A percentile compares a stretch with the other conserved stretches of the same genome.
Conservation (phyloP, 2,797 vertebrate species). For the Sardinella longiceps region DNA sequence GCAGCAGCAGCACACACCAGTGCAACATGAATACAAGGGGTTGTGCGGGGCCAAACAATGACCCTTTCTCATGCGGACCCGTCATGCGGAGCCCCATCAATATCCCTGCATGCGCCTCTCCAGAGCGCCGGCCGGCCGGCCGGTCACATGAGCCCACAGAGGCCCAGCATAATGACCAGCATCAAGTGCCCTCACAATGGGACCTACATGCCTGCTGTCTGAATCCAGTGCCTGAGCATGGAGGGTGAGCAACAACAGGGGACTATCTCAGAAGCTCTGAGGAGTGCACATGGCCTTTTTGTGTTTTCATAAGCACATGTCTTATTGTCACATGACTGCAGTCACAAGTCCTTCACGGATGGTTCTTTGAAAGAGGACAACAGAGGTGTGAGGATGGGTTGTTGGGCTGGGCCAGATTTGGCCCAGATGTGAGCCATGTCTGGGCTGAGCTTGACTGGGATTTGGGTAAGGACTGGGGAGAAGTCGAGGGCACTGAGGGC, state of each 20-base stretch:
- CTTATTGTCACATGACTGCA: conserved; percentile 5
- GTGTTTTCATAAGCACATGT: conserved; percentile 21
- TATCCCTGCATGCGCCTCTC: neutral
- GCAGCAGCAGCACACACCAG: conserved; percentile 24
- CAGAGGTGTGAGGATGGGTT: neutral
- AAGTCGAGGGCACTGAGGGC: neutral
- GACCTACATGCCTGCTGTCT: conserved; percentile 10
- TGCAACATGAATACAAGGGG: conserved; percentile 3
- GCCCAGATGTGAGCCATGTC: neutral
- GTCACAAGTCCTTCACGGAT: conserved; percentile 3
- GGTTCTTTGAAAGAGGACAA: conserved; percentile 23
- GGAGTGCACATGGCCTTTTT: conserved; percentile 16
- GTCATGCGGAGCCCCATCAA: neutral
- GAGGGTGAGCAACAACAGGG: neutral
- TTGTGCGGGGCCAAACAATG: neutral
- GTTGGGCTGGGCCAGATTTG: neutral
- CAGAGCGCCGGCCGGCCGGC: too few relatives aligned
- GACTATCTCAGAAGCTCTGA: neutral
- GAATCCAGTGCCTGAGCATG: neutral
- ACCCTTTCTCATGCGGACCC: conserved; percentile 6
- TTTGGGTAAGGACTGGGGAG: neutral
- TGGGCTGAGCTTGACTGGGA: neutral
- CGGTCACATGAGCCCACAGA: conserved; percentile 2
- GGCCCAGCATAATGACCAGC: conserved; percentile 19
- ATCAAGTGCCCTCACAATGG: conserved; percentile 24